Evolutionary conservation across 2,888 invertebrate genomes (phyloP), one percentile per base, ranked within the genome.

Genomic region (Stenodema calcarata): DNA sequence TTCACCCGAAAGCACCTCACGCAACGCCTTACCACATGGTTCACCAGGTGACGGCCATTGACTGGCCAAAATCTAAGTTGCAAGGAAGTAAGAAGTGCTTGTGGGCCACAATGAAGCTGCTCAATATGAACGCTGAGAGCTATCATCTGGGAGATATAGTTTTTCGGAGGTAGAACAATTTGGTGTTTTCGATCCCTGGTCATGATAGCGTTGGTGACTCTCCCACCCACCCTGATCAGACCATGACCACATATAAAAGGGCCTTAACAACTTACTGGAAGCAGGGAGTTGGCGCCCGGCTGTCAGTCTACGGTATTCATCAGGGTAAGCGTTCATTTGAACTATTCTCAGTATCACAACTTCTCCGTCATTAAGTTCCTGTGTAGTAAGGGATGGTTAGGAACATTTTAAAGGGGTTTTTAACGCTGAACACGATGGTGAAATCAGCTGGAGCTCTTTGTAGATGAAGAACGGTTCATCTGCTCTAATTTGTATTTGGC

Each of bases 31-130:
- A 87, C 14, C 12, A 76, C 42, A 16, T 78, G 79, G 12, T 79
- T 12, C 14, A 73, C 76, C 16, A 44, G 35, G 28, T 84, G 83
- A 88, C 92, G 92, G 89, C 92, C 93, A 11, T 92, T 69, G 42
- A 87, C 42, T 23, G 50, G 78, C 78, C 78, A 78, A 78, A 14
- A 44, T 9, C 16, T 44, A 1, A 2, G 9, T 9, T 9, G 1
- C 9, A 44, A 16, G 16, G 2, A 14, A 75, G 50, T 28, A 6
- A 81, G 44, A 41, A 78, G 42, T 28, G 23, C 18, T 54, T 81
- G 81, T 11, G 81, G 54, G 6, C 81, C 81, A 81, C 18, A 18
- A 41, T 78, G 78, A 35, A 23, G 23, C 11, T 78, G 27, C 16
- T 41, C 11, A n/a, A 12, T 41, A 18, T 78, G 78, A 11, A 78